Evolutionary conservation across 2,888 invertebrate genomes (phyloP).

Genomic region (Polyommatus icarus): DNA sequence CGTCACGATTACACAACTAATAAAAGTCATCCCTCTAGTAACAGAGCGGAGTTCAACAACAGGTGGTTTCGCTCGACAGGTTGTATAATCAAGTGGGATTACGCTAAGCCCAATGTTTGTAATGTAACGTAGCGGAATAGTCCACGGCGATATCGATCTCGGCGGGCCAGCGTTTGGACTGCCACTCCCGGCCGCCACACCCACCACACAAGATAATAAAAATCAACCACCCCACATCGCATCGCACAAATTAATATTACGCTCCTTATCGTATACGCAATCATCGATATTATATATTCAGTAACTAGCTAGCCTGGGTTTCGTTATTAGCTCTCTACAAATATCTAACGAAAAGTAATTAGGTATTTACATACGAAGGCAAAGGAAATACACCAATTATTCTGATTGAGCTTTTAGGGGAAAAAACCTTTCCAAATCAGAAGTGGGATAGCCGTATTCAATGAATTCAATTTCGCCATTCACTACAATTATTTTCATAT

Average conservation of each 20-base stretch:
- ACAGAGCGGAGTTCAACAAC: background rate
- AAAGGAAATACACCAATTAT: background rate
- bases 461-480: background rate
- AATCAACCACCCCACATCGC: conserved; percentile 67
- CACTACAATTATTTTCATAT: background rate
- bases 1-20: background rate
- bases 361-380: background rate
- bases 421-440: background rate
- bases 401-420: background rate
- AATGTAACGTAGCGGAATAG: conserved; percentile 61
- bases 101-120: conserved; percentile 38
- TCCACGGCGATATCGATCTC: conserved; percentile 69
- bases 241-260: conserved; percentile 40
- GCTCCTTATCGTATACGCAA: conserved; percentile 9
- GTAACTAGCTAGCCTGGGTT: background rate
- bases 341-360: background rate
- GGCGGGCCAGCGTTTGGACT: conserved; percentile 64
- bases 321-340: background rate
- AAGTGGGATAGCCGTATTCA: background rate
- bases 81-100: conserved; percentile 18
- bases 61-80: background rate
- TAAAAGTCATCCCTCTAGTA: background rate
- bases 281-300: background rate
- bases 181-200: conserved; percentile 71
- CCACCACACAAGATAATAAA: conserved; percentile 70